These are phyloP conservation scores for Scaptomyza caliginosa DNA, from an alignment of 2,888 invertebrate species.

Conservation along the genomic window DNA sequence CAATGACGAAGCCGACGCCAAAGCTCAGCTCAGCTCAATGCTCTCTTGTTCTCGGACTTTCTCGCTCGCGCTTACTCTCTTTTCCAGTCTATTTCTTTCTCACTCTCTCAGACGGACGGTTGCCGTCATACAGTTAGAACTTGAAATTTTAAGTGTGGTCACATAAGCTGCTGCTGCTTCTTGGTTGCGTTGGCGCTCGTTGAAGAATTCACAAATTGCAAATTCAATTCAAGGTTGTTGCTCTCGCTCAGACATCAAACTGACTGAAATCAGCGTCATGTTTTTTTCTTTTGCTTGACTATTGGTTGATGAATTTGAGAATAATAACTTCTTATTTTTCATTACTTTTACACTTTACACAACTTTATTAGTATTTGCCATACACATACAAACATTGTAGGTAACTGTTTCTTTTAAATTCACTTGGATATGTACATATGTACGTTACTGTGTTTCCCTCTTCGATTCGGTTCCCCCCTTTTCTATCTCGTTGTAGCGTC, in stretches of 20 bases:
- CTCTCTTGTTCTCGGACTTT: constrained; percentile 28
- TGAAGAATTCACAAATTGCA: constrained; percentile 72
- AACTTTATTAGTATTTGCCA: not conserved
- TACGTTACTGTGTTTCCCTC: not conserved
- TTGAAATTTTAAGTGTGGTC: constrained; percentile 66
- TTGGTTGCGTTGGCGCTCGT: constrained; percentile 38
- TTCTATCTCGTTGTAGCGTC: not conserved
- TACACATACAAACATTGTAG: not conserved
- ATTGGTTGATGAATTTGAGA: constrained; percentile 24
- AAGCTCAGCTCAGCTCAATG: constrained; percentile 42
- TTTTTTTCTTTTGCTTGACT: constrained; percentile 21
- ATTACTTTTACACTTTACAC: constrained; percentile 3
- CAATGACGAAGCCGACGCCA: constrained; percentile 27
- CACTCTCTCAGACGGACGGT: not conserved
- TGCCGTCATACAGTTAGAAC: constrained; percentile 65
- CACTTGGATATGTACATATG: not conserved
- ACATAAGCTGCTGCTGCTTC: constrained; percentile 29
- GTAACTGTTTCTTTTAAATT: not conserved
- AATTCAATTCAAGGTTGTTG: constrained; percentile 80
- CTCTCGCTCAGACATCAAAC: constrained; percentile 53
- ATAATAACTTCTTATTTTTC: not conserved
- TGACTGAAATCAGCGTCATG: constrained; percentile 27
- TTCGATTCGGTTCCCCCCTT: not conserved
- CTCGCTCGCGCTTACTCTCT: constrained; percentile 16
- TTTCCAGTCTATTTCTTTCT: not conserved